Evolutionary conservation across 2,797 vertebrate genomes (phyloP).

Genomic region (Acropternis orthonyx): DNA sequence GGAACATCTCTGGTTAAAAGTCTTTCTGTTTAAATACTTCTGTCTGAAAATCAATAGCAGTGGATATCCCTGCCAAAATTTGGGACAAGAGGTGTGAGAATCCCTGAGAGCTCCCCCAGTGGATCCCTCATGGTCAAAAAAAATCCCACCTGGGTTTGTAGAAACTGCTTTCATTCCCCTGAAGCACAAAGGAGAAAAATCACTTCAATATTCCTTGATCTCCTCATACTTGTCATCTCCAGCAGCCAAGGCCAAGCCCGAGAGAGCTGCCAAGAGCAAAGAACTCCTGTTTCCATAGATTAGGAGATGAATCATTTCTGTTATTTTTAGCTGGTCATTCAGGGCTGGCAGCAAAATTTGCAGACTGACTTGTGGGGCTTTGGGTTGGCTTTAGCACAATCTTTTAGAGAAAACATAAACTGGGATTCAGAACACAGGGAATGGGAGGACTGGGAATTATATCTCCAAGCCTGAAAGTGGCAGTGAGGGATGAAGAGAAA

Average conservation of each 20-base stretch:
- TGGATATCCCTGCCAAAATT: fast-evolving
- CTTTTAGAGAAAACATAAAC: background rate
- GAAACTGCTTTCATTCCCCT: background rate
- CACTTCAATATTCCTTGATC: background rate
- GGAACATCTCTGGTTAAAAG: background rate
- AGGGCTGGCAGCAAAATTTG: slow-evolving; percentile 1
- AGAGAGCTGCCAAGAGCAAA: slow-evolving; percentile 9
- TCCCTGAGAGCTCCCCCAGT: background rate
- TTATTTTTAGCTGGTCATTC: slow-evolving; percentile 61
- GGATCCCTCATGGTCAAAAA: fast-evolving
- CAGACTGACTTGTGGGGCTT: background rate
- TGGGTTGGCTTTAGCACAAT: background rate
- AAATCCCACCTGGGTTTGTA: background rate
- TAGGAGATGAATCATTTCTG: background rate
- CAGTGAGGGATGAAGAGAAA: background rate
- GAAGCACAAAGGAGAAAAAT: background rate
- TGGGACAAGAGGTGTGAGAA: background rate
- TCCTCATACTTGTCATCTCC: background rate
- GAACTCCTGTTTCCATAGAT: background rate
- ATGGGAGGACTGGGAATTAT: background rate
- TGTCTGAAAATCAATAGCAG: background rate
- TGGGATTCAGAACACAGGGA: background rate
- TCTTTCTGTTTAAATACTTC: background rate
- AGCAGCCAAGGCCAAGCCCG: background rate
- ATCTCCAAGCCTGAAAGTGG: background rate